These are phyloP conservation scores for Apistogramma diplotaenia DNA, from an alignment of 2,113 vertebrate species.

Conservation along the genomic window DNA sequence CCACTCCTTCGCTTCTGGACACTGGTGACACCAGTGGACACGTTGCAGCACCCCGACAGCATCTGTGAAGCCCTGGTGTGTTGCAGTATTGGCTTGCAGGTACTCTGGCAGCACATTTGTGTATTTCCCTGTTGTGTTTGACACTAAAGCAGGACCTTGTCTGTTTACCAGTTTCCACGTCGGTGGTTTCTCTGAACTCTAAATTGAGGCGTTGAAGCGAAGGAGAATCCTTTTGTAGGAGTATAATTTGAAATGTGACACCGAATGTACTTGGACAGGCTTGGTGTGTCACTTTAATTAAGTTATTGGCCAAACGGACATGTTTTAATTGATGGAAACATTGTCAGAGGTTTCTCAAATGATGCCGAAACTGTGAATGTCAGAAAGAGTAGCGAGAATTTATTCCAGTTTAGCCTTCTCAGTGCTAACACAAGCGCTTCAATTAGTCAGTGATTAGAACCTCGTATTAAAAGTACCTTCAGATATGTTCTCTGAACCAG, in stretches of 20 bases:
- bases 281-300: background rate
- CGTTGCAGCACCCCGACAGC: background rate
- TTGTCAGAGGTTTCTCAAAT: background rate
- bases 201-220: background rate
- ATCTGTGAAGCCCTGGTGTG: too few species aligned
- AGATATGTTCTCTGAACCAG: background rate
- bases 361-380: background rate
- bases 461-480: constrained; percentile 23
- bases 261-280: background rate
- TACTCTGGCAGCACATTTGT: background rate
- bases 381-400: background rate
- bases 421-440: background rate
- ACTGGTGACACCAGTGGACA: background rate
- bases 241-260: background rate
- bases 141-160: background rate
- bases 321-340: background rate
- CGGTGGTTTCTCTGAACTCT: background rate
- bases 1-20: background rate
- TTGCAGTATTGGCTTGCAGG: background rate
- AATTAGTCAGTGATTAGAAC: constrained; percentile 14
- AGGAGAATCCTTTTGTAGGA: background rate
- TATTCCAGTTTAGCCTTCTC: background rate
- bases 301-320: constrained; percentile 2
- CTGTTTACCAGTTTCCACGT: background rate
- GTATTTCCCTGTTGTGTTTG: background rate